Base-by-base conservation (phyloP, 2,888 invertebrate species). In the Furcula furcula region DNA sequence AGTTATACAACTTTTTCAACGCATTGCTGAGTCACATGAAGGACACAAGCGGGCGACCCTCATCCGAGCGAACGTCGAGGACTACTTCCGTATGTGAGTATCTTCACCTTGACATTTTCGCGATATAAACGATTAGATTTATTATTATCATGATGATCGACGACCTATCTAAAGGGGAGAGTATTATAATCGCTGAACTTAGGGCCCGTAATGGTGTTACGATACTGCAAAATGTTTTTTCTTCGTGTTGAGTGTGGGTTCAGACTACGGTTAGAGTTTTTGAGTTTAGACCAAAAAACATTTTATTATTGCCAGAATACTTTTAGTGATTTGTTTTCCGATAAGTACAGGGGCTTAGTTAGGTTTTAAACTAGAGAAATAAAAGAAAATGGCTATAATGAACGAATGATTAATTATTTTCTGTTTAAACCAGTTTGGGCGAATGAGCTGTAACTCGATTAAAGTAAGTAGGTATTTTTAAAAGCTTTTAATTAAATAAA, bases 1-100 rank as follows among this genome's bases (percentile, higher is more conserved):
- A 97, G 97, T 83, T 97, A 31, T 97, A 97, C 90, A 97, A 97
- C 83, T 97, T 97, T 87, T 97, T 97, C 91, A 96, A 96, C 82
- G 97, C 97, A 49, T 91, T 97, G 56, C 90, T 98, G 57, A 94
- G 93, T 57, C 96, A 97, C 78, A 95, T 97, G 91, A 93, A 94
- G 39, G 92, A 93, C 55, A 91, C 91, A 12, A 90, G 88, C 48
- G 91, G 90, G 51, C 84, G 91, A 6, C 85, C 89, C 34, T 91
- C 91, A 63, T 89, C 92, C n/a, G 90, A 91, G 63, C 81, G 90
- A 46, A 91, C 92, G 22, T 93, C 93, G 31, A 90, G 91, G 69
- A 91, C 92, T 47, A 91, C 93, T 46, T 93, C 93, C 47, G 88
- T 91, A 44, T 71, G 88, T 88, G 61, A 83, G 85, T 80, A 25